Conservation (phyloP, 1,140 invertebrate species). For the Eueides isabella region DNA sequence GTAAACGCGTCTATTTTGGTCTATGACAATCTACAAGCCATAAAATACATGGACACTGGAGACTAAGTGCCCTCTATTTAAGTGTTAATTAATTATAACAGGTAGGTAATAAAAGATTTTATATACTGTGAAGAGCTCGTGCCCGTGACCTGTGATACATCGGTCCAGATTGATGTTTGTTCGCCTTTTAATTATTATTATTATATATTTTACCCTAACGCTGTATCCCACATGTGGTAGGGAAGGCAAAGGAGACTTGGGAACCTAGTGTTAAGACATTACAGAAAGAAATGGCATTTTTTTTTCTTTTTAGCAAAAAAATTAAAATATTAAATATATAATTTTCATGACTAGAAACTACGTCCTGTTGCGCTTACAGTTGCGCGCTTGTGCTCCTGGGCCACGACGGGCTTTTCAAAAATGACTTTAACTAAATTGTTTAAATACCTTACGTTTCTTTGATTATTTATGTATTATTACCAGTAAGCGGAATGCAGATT, state of each 20-base stretch:
- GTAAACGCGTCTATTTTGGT: not conserved
- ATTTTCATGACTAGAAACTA: too few species aligned
- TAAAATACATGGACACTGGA: not conserved
- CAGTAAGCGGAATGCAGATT: not conserved
- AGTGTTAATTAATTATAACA: slow-evolving; percentile 10
- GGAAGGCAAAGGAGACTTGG: too few species aligned
- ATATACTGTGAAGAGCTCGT: not conserved
- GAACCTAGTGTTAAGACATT: too few species aligned
- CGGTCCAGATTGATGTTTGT: not conserved
- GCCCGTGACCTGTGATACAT: not conserved
- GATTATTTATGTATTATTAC: not conserved
- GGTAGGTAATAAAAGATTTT: slow-evolving; percentile 8
- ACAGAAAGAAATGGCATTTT: too few species aligned
- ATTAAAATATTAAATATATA: too few species aligned
- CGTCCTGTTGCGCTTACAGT: too few species aligned
- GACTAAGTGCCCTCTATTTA: not conserved
- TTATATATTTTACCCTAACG: too few species aligned
- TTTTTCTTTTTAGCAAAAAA: too few species aligned
- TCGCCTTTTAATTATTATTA: not conserved
- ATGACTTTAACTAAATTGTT: not conserved
- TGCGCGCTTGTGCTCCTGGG: too few species aligned
- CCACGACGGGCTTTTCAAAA: too few species aligned
- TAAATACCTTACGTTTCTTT: not conserved
- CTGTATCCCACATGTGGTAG: not conserved
- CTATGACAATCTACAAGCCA: not conserved